Base-by-base conservation (phyloP, 2,797 vertebrate genomes). In the Triplophysa yarkandensis region DNA sequence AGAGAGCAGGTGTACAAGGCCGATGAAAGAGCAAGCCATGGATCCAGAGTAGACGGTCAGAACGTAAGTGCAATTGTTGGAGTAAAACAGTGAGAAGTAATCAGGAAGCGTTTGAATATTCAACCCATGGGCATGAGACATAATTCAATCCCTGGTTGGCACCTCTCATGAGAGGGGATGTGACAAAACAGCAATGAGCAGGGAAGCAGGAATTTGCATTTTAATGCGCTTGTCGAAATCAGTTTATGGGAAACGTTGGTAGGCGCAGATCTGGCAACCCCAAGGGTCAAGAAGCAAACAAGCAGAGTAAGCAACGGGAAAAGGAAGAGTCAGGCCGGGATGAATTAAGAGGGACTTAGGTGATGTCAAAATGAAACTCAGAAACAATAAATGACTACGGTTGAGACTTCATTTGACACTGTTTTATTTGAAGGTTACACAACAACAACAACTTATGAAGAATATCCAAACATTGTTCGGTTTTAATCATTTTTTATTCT, bases 191-290 rank as follows among this genome's bases (percentile, higher is more conserved):
- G 86, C 88, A 86, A 85, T 81, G 88, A 94, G 91, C 86, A 82
- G 79, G 84, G 83, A 78, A 91, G 89, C 89, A 87, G 88, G 88
- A 94, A 95, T 96, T 95, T 93, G 93, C 94, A 95, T 93, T 96
- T 96, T 95, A 95, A 95, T 93, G 90, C 89, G 92, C 88, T 87
- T 89, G 91, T 92, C 91, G 85, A 86, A 93, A 89, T 91, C 91
- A 82, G 80, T 92, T 91, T 92, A 84, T 86, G 82, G 80, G 77
- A 69, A 84, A 75, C 62, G 84, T 76, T 79, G 28, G 80, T 84
- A 76, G 66, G 74, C 82, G 82, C 83, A 57, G 82, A 74, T 86
- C 78, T 60, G 75, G 77, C 82, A 84, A 88, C 86, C 88, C 80
- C 81, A 48, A 27, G 79, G 86, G 87, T 85, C 83, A 68, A 60